Percentiles rank a stretch among this genome's conserved stretches.
These are phyloP conservation scores for Cinara cedri DNA, from an alignment of 2,888 invertebrate species.

Conservation along the genomic window DNA sequence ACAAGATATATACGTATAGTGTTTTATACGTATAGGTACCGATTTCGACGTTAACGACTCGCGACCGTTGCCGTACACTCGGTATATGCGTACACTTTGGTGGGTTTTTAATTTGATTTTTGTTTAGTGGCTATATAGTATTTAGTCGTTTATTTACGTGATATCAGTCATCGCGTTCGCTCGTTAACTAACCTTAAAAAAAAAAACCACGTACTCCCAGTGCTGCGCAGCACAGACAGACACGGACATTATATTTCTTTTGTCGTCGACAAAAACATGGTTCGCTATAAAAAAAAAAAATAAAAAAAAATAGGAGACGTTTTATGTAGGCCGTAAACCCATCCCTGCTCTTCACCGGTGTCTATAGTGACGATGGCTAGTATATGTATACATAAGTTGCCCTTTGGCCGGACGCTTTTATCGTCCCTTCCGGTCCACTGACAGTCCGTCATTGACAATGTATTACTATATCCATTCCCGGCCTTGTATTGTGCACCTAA, in stretches of 20 bases:
- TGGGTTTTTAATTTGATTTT: neutral
- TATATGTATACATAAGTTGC: no score
- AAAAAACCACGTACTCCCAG: constrained; percentile 24
- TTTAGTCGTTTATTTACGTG: constrained; percentile 49
- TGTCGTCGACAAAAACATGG: constrained; percentile 45
- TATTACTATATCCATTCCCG: neutral
- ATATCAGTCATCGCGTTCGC: constrained; percentile 51
- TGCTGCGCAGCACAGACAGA: neutral
- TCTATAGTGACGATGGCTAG: no score
- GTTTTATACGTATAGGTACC: neutral
- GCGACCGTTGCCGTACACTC: neutral
- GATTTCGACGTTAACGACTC: constrained; percentile 53
- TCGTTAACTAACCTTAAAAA: constrained; percentile 46
- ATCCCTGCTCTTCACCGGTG: neutral
- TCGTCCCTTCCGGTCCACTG: constrained; percentile 51
- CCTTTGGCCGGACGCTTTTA: constrained; percentile 51
- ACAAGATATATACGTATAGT: neutral
- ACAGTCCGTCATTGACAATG: constrained; percentile 39
- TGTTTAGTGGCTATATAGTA: constrained; percentile 1
- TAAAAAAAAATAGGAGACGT: constrained; percentile 36
- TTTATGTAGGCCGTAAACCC: constrained; percentile 36
- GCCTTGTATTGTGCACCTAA: neutral
- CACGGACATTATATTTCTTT: constrained; percentile 37
- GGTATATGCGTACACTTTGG: constrained; percentile 5
- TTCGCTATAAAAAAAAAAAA: constrained; percentile 33